Evolutionary conservation across 2,113 vertebrate species (phyloP), one percentile per base, ranked within the genome.

Genomic region (Donacobius atricapilla): DNA sequence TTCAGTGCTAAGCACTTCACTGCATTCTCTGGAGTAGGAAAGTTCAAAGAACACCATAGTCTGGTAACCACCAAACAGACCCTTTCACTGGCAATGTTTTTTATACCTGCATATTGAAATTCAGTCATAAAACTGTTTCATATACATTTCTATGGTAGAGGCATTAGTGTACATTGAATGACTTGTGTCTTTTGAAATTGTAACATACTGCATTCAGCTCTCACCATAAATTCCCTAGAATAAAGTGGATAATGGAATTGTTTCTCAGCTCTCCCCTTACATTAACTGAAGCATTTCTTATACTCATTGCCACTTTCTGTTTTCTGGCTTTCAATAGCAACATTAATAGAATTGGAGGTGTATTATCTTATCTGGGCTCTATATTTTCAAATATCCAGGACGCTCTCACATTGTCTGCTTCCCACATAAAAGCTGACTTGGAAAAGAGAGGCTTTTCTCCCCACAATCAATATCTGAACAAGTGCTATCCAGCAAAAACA

Each of bases 281-380:
- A 83, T 96, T 95, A 96, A 85, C 68, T 39, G 42, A 63, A 37
- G 53, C 68, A 83, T 89, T 92, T 96, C 72, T 96, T 94, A 86
- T 56, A 90, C 17, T 96, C 15, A 23, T 71, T 83, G 53, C 60
- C 57, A n/a, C 85, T 58, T 90, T 88, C 84, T 69, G 71, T 23
- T 94, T 82, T 64, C 30, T 95, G 60, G 37, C 82, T 93, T 97
- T 93, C 81, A 61, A 77, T 54, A 83, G 89, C 42, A 60, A 7
- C 50, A 60, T 82, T 94, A 96, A 90, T 57, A 76, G 91, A 68
- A 61, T 33, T 65, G 66, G 60, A 75, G 53, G 12, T 86, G 19
- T 90, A 71, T 89, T 82, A 56, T 90, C 95, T 97, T 96, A 89
- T 48, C 33, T 90, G 56, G 25, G 89, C 65, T 78, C 81, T 61